A percentile compares a stretch with the other conserved stretches of the same genome.
Evolutionary conservation across 2,888 invertebrate genomes (phyloP).

Genomic region (Caenorhabditis virilis): DNA sequence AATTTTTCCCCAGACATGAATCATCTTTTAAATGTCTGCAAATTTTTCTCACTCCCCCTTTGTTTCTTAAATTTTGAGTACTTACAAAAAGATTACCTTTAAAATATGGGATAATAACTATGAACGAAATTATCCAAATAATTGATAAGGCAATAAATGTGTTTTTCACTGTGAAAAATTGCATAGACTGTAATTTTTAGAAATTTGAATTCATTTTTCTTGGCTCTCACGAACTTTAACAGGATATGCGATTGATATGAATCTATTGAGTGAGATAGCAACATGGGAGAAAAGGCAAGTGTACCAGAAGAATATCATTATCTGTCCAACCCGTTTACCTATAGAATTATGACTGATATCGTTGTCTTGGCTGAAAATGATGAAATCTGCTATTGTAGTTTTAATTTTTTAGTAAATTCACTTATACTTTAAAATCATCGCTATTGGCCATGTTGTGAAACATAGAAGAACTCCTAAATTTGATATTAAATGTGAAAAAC

Average conservation of each 20-base stretch:
- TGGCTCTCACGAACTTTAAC: slow-evolving; percentile 16
- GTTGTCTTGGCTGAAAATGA: slow-evolving; percentile 30
- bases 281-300: slow-evolving; percentile 43
- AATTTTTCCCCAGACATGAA: background rate
- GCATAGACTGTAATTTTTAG: slow-evolving; percentile 14
- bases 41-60: too few relatives aligned
- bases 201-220: background rate
- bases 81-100: too few relatives aligned
- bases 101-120: slow-evolving; percentile 39
- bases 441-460: slow-evolving; percentile 39
- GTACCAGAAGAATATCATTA: slow-evolving; percentile 48
- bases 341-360: slow-evolving; percentile 10
- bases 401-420: too few relatives aligned
- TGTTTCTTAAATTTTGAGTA: too few relatives aligned
- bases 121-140: slow-evolving; percentile 30
- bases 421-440: slow-evolving; percentile 27
- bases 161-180: slow-evolving; percentile 21
- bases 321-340: slow-evolving; percentile 37
- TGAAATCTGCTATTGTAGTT: too few relatives aligned
- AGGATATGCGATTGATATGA: slow-evolving; percentile 40
- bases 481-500: slow-evolving; percentile 39
- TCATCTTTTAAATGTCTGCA: background rate
- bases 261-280: slow-evolving; percentile 45
- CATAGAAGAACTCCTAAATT: slow-evolving; percentile 40
- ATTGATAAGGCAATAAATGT: slow-evolving; percentile 10